Evolutionary conservation across 2,113 vertebrate genomes (phyloP).

Genomic region (Phaetusa simplex): DNA sequence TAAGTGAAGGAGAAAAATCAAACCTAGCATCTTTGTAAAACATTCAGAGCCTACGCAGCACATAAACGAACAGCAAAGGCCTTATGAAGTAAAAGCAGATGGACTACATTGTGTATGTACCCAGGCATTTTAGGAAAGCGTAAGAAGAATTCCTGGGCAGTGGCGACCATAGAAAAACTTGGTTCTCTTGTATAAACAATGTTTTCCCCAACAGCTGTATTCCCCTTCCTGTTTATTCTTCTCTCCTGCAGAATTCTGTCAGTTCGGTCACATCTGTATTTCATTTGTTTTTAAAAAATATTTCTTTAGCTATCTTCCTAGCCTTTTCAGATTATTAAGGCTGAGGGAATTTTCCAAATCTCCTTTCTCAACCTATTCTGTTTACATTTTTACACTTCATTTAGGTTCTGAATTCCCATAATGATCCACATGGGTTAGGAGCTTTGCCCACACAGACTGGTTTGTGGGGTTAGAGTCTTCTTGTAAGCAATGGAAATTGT

Average conservation of each 20-base stretch:
- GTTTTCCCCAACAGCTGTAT: conserved; percentile 66
- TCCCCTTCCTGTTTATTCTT: conserved; percentile 66
- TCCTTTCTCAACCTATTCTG: conserved; percentile 3
- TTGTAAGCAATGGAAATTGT: background rate
- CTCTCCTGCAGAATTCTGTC: conserved; percentile 41
- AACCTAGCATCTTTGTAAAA: background rate
- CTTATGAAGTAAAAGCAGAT: conserved; percentile 41
- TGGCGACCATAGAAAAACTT: background rate
- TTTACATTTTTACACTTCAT: conserved; percentile 54
- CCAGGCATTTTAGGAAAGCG: conserved; percentile 40
- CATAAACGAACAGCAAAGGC: background rate
- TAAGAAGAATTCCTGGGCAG: conserved; percentile 49
- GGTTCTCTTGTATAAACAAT: conserved; percentile 61
- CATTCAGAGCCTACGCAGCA: background rate
- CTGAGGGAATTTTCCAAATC: conserved; percentile 35
- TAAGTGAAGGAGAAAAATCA: background rate
- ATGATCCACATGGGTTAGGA: background rate
- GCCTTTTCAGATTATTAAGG: conserved; percentile 31
- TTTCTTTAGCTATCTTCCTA: conserved; percentile 27
- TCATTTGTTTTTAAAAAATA: conserved; percentile 46
- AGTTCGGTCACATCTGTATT: conserved; percentile 44
- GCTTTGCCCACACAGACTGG: background rate
- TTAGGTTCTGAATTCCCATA: conserved; percentile 17
- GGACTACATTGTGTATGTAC: conserved; percentile 28
- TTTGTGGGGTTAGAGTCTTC: background rate